phyloP scores from a whole-genome alignment of 2,113 vertebrate species.

The Clarias gariepinus region DNA sequence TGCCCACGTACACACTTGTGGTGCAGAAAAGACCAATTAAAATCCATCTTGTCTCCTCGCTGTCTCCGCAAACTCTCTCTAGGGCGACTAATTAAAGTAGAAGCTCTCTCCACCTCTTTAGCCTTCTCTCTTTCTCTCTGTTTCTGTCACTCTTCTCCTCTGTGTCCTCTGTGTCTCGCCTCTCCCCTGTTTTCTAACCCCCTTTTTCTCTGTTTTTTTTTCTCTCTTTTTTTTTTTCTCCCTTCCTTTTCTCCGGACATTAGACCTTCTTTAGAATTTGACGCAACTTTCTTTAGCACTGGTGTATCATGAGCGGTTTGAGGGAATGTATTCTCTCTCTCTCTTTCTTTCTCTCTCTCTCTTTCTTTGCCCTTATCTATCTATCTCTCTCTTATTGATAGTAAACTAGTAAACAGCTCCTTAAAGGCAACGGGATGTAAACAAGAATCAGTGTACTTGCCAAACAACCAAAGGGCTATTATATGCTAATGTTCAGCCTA shows the following conservation, averaged over 20 bases:
- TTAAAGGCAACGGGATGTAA: slow-evolving; percentile 45
- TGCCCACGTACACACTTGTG: slow-evolving; percentile 10
- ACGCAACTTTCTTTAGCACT: slow-evolving; percentile 32
- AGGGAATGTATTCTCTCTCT: not conserved
- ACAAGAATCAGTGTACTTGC: slow-evolving; percentile 32
- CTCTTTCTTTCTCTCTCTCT: not conserved
- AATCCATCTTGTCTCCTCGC: slow-evolving; percentile 67
- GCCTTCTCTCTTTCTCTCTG: slow-evolving; percentile 37
- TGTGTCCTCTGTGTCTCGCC: slow-evolving; percentile 16
- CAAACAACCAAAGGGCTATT: slow-evolving; percentile 47
- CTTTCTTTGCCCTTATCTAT: not conserved
- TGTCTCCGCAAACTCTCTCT: slow-evolving; percentile 64
- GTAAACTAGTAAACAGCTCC: slow-evolving; percentile 44
- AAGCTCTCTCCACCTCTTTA: slow-evolving; percentile 56
- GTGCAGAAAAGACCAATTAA: slow-evolving; percentile 74
- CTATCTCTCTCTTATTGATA: slow-evolving; percentile 3
- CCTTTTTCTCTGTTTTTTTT: slow-evolving; percentile 19
- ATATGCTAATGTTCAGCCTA: slow-evolving; percentile 55
- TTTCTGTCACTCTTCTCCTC: slow-evolving; percentile 39
- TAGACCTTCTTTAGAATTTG: slow-evolving; percentile 30
- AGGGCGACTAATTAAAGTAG: slow-evolving; percentile 77
- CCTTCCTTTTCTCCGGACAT: slow-evolving; percentile 41
- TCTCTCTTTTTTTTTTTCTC: not conserved
- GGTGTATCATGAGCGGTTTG: not conserved
- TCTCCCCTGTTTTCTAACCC: slow-evolving; percentile 38